Conservation (phyloP, 2,113 vertebrate genomes). For the Myodes glareolus region DNA sequence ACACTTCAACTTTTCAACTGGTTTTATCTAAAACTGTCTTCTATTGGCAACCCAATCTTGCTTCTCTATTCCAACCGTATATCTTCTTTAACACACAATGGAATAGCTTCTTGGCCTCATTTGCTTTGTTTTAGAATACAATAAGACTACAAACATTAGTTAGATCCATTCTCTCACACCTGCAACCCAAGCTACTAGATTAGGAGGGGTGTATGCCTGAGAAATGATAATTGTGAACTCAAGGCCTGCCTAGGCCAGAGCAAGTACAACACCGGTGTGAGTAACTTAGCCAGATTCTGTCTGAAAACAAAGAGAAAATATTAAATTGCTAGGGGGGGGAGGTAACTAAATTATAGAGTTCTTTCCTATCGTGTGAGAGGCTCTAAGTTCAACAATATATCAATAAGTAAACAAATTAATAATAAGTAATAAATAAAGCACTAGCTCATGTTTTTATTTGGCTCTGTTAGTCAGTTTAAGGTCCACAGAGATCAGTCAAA, state of each 20-base stretch:
- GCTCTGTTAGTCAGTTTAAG: neutral
- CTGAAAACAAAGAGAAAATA: neutral
- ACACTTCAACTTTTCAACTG: neutral
- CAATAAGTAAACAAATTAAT: neutral
- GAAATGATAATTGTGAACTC: neutral
- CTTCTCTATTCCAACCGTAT: neutral
- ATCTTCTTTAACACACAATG: neutral
- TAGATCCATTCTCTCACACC: neutral
- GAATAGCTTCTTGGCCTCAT: neutral
- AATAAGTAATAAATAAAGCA: neutral
- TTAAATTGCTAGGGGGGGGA: neutral
- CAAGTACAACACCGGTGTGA: too few relatives aligned
- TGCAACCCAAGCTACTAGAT: neutral
- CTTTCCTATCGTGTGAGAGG: neutral
- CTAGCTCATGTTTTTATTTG: slow-evolving; percentile 2
- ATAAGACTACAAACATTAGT: neutral
- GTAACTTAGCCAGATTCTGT: neutral
- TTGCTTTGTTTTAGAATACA: neutral
- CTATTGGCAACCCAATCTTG: neutral
- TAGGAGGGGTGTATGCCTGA: neutral
- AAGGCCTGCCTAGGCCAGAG: neutral
- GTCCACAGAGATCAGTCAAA: neutral
- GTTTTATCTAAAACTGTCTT: neutral
- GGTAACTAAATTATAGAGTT: neutral
- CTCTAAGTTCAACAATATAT: neutral